Base-by-base conservation (phyloP, 1,140 invertebrate species). In the Diploscapter pachys region DNA sequence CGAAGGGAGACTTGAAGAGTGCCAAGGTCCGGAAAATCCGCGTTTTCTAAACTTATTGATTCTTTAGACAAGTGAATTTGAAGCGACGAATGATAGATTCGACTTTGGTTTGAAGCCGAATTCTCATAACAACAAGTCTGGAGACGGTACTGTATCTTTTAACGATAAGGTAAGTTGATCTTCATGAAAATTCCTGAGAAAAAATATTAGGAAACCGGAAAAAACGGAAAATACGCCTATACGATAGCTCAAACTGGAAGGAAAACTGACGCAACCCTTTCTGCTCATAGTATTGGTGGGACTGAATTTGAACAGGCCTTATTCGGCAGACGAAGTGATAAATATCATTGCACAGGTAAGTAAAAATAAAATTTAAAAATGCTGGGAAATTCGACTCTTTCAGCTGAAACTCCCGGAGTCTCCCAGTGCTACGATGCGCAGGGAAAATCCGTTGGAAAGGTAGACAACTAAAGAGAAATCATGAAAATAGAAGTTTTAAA, bases 351-450 rank as follows among this genome's bases (percentile, higher is more conserved):
- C 74, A 85, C 79, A 9, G 82, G 79, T 82, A 71, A 53, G 63
- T 77, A 4, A 50, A 11, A n/a, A 49, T 75, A n/a, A 48, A n/a
- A 74, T 31, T 13, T 77, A 61, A 5, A n/a, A 51, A 50, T 6
- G 0, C n/a, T 4, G n/a, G 6, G 57, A 79, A 78, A 50, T 65
- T 54, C 54, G 50, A 52, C 55, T 48, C 5, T 55, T 83, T 68
- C 53, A 81, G 81, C 83, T 4, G 83, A 85, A 51, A 85, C 83
- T 6, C 83, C 83, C 6, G 83, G 83, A 48, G 77, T 85, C 55
- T 85, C 83, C 51, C 83, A 85, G 57, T 85, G 83, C 62, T 85
- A 85, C 55, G 83, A 85, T 67, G 84, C 80, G 5, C 80, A 85
- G 71, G 83, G 83, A 48, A 68, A 77, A 48, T 83, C 81, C 52